phyloP scores from a whole-genome alignment of 2,113 vertebrate species.

The Cyphomyrus plagiostoma region DNA sequence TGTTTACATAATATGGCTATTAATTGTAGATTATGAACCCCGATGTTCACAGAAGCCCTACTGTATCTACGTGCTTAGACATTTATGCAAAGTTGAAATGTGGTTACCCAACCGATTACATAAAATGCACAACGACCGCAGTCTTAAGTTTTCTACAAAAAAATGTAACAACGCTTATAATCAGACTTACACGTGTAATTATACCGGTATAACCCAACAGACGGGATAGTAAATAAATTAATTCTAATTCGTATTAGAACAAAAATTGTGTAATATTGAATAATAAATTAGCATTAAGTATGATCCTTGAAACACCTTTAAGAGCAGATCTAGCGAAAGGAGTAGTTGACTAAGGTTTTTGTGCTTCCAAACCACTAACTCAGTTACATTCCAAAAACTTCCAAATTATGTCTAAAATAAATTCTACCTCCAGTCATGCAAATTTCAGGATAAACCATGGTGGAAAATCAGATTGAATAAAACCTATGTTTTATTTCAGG shows the following conservation, averaged over 20 bases:
- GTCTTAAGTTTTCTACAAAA: background rate
- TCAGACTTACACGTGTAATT: background rate
- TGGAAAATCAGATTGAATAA: background rate
- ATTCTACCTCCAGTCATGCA: background rate
- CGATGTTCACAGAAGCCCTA: background rate
- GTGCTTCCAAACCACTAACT: slow-evolving; percentile 6
- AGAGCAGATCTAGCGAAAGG: background rate
- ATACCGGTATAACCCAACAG: background rate
- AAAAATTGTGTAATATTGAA: background rate
- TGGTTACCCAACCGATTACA: background rate
- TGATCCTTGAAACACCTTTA: background rate
- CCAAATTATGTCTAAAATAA: slow-evolving; percentile 24
- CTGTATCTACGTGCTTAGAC: background rate
- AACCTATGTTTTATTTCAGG: background rate
- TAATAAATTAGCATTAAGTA: background rate
- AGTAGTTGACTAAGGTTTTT: background rate
- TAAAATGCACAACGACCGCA: background rate
- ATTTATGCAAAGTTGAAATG: background rate
- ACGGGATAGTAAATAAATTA: background rate
- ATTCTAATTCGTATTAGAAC: background rate
- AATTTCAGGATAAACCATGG: background rate
- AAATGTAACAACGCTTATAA: background rate
- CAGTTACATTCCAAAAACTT: background rate
- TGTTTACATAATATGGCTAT: background rate
- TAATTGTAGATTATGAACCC: background rate